These are phyloP conservation scores for Portunus trituberculatus DNA, from an alignment of 1,140 invertebrate species.

Conservation along the genomic window DNA sequence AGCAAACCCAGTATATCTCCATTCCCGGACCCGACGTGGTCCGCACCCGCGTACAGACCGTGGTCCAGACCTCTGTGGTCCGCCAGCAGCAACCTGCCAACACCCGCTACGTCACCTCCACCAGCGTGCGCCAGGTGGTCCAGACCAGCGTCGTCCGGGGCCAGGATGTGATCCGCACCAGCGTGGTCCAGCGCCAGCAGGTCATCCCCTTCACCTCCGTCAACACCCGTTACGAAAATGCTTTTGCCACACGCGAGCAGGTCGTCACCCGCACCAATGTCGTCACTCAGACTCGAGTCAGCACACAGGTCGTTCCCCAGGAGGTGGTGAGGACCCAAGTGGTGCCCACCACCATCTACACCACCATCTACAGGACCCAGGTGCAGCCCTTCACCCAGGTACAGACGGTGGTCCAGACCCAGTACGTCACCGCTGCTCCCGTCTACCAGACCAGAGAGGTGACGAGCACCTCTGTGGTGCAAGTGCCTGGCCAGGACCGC, in stretches of 20 bases:
- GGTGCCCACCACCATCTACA: conserved; percentile 60
- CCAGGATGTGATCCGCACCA: conserved; percentile 31
- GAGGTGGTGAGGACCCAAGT: conserved; percentile 60
- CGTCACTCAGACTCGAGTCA: conserved; percentile 54
- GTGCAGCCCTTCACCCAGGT: conserved; percentile 59
- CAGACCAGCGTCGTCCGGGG: conserved; percentile 45
- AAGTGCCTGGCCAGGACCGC: conserved; percentile 61
- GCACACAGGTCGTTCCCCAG: conserved; percentile 49
- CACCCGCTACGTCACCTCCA: conserved; percentile 60
- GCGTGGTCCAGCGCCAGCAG: conserved; percentile 37
- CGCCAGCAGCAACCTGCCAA: background rate
- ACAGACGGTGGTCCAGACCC: conserved; percentile 58
- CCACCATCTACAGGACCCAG: conserved; percentile 50
- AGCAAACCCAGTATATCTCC: conserved; percentile 40
- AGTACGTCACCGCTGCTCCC: conserved; percentile 60
- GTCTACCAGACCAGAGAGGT: conserved; percentile 44
- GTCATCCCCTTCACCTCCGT: conserved; percentile 59
- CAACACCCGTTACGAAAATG: conserved; percentile 53
- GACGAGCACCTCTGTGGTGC: conserved; percentile 59
- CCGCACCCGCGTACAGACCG: conserved; percentile 47
- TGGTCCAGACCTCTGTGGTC: conserved; percentile 60
- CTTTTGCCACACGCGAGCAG: conserved; percentile 52
- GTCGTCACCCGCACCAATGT: conserved; percentile 63
- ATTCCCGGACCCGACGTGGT: conserved; percentile 54
- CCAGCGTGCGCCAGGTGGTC: conserved; percentile 31